Evolutionary conservation across 1,140 invertebrate genomes (phyloP).

Genomic region (Choristoneura fumiferana): DNA sequence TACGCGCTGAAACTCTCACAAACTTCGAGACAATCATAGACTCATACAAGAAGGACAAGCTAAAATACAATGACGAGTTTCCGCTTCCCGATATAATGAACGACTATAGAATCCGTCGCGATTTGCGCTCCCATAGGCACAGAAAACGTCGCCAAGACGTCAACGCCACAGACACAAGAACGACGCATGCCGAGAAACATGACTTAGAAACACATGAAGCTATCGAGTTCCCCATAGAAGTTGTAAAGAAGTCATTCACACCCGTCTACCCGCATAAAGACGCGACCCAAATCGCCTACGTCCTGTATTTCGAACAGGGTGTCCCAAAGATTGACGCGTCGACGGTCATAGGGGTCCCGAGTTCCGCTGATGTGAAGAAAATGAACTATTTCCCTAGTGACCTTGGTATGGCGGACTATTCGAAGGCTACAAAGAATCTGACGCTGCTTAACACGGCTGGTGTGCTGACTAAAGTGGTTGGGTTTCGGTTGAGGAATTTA

Average conservation of each 20-base stretch:
- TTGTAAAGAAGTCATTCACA: slow-evolving; percentile 53
- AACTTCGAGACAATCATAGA: slow-evolving; percentile 39
- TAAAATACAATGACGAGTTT: slow-evolving; percentile 55
- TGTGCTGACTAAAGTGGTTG: slow-evolving; percentile 58
- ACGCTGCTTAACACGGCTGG: slow-evolving; percentile 61
- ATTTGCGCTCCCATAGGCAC: slow-evolving; percentile 55
- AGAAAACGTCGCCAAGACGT: slow-evolving; percentile 61
- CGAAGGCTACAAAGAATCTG: slow-evolving; percentile 55
- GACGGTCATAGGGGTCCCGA: slow-evolving; percentile 39
- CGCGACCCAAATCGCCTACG: slow-evolving; percentile 61
- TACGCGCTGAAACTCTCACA: slow-evolving; percentile 38
- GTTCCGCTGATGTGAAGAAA: slow-evolving; percentile 45
- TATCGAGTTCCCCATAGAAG: slow-evolving; percentile 42
- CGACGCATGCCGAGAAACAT: slow-evolving; percentile 36
- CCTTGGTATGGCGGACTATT: slow-evolving; percentile 53
- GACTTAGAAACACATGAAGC: slow-evolving; percentile 47
- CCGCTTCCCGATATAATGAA: slow-evolving; percentile 48
- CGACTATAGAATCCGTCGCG: slow-evolving; percentile 45
- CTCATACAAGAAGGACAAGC: slow-evolving; percentile 53
- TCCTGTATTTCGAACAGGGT: slow-evolving; percentile 70
- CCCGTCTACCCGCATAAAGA: slow-evolving; percentile 38
- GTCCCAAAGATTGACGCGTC: slow-evolving; percentile 38
- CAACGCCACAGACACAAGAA: slow-evolving; percentile 44
- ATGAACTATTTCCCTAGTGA: slow-evolving; percentile 58
- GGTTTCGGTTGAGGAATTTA: slow-evolving; percentile 58